These are phyloP conservation scores for Micrastur ruficollis DNA, from an alignment of 2,797 vertebrate species.

Conservation along the genomic window DNA sequence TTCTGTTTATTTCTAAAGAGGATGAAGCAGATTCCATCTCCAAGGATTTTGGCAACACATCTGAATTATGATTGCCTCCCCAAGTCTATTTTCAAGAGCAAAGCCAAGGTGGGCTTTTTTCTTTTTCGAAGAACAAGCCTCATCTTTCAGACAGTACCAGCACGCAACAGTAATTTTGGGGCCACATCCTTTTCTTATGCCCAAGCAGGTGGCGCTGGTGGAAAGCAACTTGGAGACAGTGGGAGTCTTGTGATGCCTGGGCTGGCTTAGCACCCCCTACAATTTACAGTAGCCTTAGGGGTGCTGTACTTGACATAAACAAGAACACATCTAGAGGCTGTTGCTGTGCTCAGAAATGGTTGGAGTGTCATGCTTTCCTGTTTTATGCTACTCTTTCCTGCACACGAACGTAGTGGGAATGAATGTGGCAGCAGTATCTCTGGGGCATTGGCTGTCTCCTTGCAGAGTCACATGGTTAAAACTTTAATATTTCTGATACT, in stretches of 20 bases:
- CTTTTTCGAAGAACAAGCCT: not conserved
- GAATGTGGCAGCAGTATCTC: not conserved
- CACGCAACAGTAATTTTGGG: not conserved
- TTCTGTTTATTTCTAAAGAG: constrained; percentile 56
- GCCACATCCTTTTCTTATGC: not conserved
- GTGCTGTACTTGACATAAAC: not conserved
- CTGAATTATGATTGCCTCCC: constrained; percentile 64
- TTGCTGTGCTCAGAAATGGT: not conserved
- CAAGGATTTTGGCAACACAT: constrained; percentile 69
- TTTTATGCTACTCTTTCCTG: not conserved
- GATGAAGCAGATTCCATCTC: constrained; percentile 65
- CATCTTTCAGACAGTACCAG: not conserved
- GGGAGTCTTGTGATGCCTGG: not conserved
- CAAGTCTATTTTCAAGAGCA: constrained; percentile 64
- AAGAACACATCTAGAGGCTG: not conserved
- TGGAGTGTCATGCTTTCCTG: not conserved
- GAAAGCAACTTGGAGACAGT: not conserved
- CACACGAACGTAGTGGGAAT: not conserved
- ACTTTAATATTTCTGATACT: not conserved
- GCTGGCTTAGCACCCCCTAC: not conserved
- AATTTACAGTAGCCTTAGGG: not conserved
- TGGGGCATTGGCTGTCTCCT: not conserved
- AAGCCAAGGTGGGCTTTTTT: constrained; percentile 49
- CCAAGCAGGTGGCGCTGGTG: not conserved
- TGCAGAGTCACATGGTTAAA: not conserved